phyloP scores from a whole-genome alignment of 2,797 vertebrate species.

The Acipenser ruthenus region DNA sequence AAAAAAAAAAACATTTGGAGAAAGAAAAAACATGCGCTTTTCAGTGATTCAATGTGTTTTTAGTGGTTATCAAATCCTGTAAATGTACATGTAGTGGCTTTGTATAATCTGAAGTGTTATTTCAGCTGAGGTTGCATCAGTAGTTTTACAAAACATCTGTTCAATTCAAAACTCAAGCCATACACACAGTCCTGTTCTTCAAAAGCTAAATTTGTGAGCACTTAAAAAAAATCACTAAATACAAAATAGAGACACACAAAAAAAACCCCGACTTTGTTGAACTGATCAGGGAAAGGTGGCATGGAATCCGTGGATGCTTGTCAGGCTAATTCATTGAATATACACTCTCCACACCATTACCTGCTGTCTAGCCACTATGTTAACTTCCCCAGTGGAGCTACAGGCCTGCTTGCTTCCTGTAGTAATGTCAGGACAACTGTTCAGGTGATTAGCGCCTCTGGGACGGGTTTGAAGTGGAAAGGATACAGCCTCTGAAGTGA shows the following conservation, averaged over 20 bases:
- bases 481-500: slow-evolving; percentile 10
- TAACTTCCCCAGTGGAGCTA: slow-evolving; percentile 4
- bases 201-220: not conserved
- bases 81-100: too few relatives aligned
- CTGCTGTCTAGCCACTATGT: slow-evolving; percentile 9
- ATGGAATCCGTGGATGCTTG: not conserved
- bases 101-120: too few relatives aligned
- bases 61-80: too few relatives aligned
- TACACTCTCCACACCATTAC: slow-evolving; percentile 5
- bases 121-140: too few relatives aligned
- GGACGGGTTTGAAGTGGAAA: slow-evolving; percentile 18
- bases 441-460: slow-evolving; percentile 31
- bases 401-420: slow-evolving; percentile 13
- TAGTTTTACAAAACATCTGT: too few relatives aligned
- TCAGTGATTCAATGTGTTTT: too few relatives aligned
- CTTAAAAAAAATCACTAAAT: not conserved
- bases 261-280: not conserved
- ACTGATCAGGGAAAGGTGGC: not conserved
- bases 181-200: too few relatives aligned
- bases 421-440: slow-evolving; percentile 28
- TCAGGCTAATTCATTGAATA: slow-evolving; percentile 10
- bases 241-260: not conserved
- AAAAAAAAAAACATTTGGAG: too few relatives aligned
- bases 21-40: too few relatives aligned
- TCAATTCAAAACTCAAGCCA: too few relatives aligned